Base-by-base conservation (phyloP, 2,888 invertebrate genomes). In the Cetonia aurata region DNA sequence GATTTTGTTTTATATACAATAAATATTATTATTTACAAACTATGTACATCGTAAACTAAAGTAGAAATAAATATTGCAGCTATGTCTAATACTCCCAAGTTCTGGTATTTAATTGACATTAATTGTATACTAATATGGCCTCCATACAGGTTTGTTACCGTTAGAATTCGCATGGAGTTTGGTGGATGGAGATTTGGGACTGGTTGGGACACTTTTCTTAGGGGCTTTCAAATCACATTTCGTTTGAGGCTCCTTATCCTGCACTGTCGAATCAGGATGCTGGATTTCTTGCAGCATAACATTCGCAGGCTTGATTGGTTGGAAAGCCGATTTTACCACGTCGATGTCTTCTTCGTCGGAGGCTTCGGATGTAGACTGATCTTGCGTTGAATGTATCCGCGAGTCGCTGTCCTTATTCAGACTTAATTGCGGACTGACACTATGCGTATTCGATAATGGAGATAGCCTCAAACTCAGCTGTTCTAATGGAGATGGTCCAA, bases 261-360 rank as follows among this genome's bases (percentile, higher is more conserved):
- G 86, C 44, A 89, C 87, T 17, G 89, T 87, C 9, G 90, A 87
- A 80, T 91, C 89, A 0, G 90, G 89, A 66, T 89, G 88, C 76
- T 88, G 88, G 15, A 83, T 79, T 72, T 84, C 83, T 73, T 88
- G 88, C 37, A 89, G 79, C 74, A 88, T 85, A 1, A 88, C 84
- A 76, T 87, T 89, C 71, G 89, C 89, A 0, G 89, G 88, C 74
- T 88, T 85, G 66, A 91, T 90, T 19, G 92, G 91, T 59, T 91
- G 90, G 83, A 92, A 93, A 1, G 92, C 92, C 0, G 92, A 92
- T 78, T 90, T 91, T 0, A 92, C 92, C 25, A 92, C 92, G 79
- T 92, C 92, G 77, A 92, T 92, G 79, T 92, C 92, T 71, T 92
- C 92, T 56, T 73, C 69, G 0, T 91, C 90, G 3, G 89, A 88